Conservation (phyloP, 2,888 invertebrate species). For the Oegoconia quadripuncta region DNA sequence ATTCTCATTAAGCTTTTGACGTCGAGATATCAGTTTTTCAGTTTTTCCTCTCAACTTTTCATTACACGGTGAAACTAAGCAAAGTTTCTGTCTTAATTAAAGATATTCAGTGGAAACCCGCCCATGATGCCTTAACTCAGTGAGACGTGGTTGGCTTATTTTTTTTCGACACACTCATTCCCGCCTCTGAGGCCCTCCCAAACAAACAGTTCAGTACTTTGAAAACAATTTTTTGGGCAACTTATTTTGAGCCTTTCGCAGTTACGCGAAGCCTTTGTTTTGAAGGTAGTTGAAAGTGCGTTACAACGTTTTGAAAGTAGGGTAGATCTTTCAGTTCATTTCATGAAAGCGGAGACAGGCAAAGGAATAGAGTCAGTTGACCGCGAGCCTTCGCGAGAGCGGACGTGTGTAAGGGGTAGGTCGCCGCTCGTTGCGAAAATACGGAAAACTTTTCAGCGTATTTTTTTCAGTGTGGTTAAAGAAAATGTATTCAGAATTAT, state of each 20-base stretch:
- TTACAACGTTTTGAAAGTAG: conserved; percentile 38
- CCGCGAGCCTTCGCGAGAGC: conserved; percentile 71
- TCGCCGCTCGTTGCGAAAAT: conserved; percentile 19
- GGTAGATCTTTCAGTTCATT: conserved; percentile 66
- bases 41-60: conserved; percentile 52
- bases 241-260: conserved; percentile 15
- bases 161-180: conserved; percentile 77
- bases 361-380: conserved; percentile 62
- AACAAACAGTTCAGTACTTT: conserved; percentile 74
- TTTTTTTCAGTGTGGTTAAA: conserved; percentile 18
- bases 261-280: conserved; percentile 16
- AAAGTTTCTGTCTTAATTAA: conserved; percentile 75
- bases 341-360: conserved; percentile 70
- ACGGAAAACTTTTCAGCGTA: conserved; percentile 63
- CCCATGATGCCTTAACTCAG: conserved; percentile 73
- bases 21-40: conserved; percentile 29
- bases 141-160: conserved; percentile 78
- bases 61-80: conserved; percentile 51
- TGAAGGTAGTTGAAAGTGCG: conserved; percentile 12
- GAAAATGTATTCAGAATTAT: background rate
- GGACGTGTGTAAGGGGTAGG: conserved; percentile 34
- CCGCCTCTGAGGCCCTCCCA: conserved; percentile 78
- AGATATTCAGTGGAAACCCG: conserved; percentile 71
- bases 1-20: conserved; percentile 31
- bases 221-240: conserved; percentile 55